Evolutionary conservation across 1,140 invertebrate genomes (phyloP), one percentile per base, ranked within the genome.

Genomic region (Sitodiplosis mosellana): DNA sequence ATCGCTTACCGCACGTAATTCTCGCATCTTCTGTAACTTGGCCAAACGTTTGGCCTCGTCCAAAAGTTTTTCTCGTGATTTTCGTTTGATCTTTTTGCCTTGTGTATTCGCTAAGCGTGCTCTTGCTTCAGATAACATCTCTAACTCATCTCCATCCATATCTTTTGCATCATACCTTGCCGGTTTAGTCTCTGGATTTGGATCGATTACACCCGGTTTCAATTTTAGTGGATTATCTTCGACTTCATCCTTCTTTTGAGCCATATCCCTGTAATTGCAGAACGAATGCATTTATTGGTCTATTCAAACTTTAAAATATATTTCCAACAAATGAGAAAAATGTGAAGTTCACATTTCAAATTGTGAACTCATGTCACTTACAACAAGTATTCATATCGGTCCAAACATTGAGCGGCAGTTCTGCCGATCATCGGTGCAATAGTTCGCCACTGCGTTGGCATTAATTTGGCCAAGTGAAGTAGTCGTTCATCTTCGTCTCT

Each of bases 391-490:
- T 97, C 92, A 67, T 97, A 99, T 65, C 94, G 75, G 60, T 99
- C 95, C 33, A 99, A 72, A 67, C 96, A 99, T 63, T 99, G 95
- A 2, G 94, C 91, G 19, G 96, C 94, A 12, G 96, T 99, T 48
- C 96, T 74, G 17, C 96, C 96, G 60, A 99, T 93, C 51, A 99
- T 97, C 1, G 93, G 93, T 3, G 96, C 94, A 56, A 99, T 99
- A 0, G 96, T 99, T 57, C 96, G 74, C 96, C 96, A 99, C 62
- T 99, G 96, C 0, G 95, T 99, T 0, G 96, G 96, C 94, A 99
- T 98, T 37, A 99, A 68, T 67, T 99, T 99, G 33, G 94, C 95
- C 60, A 99, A 69, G 69, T 99, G 94, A 5, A 99, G 69, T 2
- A 99, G 66, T 64, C 99, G 99, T 63, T 99, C 96, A 64, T 99